These are phyloP conservation scores for Dipodomys stephensi DNA, from an alignment of 2,113 vertebrate species.

Conservation along the genomic window DNA sequence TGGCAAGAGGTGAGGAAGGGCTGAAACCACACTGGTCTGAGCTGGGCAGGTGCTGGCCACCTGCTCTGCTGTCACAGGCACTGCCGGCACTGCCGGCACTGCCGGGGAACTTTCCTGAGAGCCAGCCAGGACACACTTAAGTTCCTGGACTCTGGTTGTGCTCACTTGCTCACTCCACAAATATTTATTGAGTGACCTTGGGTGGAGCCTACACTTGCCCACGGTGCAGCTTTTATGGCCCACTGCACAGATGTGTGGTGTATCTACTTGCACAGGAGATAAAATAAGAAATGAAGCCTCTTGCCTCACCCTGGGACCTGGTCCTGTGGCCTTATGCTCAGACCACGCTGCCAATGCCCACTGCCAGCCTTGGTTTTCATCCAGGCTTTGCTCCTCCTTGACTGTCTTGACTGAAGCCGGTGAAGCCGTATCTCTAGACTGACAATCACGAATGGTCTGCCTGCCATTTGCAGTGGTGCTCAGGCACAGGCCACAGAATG, in stretches of 20 bases:
- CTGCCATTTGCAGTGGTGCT: rapidly evolving
- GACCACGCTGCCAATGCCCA: too few species aligned
- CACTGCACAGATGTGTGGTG: not conserved
- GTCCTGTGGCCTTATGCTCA: rapidly evolving
- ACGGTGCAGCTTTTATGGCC: not conserved
- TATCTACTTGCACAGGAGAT: not conserved
- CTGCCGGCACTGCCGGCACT: rapidly evolving
- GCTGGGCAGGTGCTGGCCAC: not conserved
- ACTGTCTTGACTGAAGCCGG: not conserved
- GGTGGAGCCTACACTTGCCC: not conserved
- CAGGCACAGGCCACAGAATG: not conserved
- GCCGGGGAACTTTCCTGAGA: not conserved
- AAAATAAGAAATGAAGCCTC: not conserved
- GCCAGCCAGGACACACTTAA: not conserved
- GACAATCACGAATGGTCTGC: not conserved
- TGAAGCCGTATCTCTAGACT: not conserved
- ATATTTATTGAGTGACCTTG: not conserved
- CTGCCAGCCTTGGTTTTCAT: rapidly evolving
- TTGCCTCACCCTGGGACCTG: not conserved
- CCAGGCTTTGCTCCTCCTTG: not conserved
- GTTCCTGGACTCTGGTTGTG: not conserved
- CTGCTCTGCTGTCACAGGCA: rapidly evolving
- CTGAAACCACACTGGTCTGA: too few species aligned
- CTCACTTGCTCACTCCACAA: not conserved
- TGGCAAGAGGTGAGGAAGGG: too few species aligned